phyloP scores from a whole-genome alignment of 2,113 vertebrate genomes.

The Numida meleagris region DNA sequence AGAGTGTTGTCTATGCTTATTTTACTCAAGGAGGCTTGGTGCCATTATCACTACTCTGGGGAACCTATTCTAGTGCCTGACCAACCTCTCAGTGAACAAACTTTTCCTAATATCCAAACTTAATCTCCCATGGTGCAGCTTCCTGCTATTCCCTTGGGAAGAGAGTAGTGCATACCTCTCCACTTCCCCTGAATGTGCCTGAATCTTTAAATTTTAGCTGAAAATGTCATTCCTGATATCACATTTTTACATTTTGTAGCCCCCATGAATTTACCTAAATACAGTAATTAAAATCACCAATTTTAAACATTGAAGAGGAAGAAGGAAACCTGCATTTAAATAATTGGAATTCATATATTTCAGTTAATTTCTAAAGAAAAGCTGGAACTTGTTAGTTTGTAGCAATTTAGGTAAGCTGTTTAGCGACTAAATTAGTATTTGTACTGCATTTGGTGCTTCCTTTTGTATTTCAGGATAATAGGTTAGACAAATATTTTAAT shows the following conservation, averaged over 20 bases:
- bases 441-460: not conserved
- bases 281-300: not conserved
- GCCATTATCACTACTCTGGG: no score
- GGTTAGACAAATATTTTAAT: not conserved
- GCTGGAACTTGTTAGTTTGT: not conserved
- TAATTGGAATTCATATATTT: not conserved
- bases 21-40: no score
- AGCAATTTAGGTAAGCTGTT: not conserved
- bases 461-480: not conserved
- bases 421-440: not conserved
- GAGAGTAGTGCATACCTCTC: no score
- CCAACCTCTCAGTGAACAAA: no score
- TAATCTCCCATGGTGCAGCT: not conserved
- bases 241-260: not conserved
- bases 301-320: not conserved
- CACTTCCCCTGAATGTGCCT: not conserved
- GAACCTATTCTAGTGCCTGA: no score
- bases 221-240: not conserved
- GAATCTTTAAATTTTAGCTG: not conserved
- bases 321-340: not conserved
- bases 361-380: not conserved
- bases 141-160: not conserved
- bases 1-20: no score
- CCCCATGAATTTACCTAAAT: rapidly evolving
- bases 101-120: no score